Evolutionary conservation across 2,888 invertebrate genomes (phyloP).

Genomic region (Hedya salicella): DNA sequence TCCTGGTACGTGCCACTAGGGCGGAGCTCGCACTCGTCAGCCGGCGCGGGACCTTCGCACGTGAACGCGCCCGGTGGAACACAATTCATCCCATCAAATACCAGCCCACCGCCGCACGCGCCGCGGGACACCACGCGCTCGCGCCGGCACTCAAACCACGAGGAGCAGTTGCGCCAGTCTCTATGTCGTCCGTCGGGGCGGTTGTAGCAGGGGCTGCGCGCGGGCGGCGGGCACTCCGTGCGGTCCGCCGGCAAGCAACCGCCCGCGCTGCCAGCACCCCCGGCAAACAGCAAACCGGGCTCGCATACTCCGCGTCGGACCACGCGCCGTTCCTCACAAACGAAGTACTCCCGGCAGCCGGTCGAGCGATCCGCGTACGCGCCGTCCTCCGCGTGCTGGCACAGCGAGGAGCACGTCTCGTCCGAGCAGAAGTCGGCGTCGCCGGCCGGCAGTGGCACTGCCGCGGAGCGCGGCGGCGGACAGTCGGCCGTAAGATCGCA

Average conservation of each 20-base stretch:
- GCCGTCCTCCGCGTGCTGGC: conserved; percentile 80
- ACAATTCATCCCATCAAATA: conserved; percentile 82
- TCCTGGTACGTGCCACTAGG: conserved; percentile 85
- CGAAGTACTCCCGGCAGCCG: conserved; percentile 85
- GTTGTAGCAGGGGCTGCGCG: conserved; percentile 76
- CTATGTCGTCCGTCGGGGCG: conserved; percentile 75
- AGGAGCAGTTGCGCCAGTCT: conserved; percentile 77
- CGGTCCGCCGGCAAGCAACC: conserved; percentile 77
- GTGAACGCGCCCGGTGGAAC: conserved; percentile 66
- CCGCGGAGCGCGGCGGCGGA: conserved; percentile 72
- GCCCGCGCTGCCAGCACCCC: conserved; percentile 80
- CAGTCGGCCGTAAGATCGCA: conserved; percentile 62
- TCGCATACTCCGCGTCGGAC: conserved; percentile 84
- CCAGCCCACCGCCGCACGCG: conserved; percentile 73
- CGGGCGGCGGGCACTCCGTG: conserved; percentile 77
- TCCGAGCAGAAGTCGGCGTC: conserved; percentile 81
- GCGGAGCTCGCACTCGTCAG: conserved; percentile 74
- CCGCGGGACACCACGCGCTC: conserved; percentile 76
- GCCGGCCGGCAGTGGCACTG: conserved; percentile 79
- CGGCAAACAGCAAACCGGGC: conserved; percentile 79
- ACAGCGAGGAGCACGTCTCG: conserved; percentile 78
- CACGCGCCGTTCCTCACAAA: conserved; percentile 81
- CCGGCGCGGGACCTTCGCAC: conserved; percentile 77
- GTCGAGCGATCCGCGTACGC: conserved; percentile 84
- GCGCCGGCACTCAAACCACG: conserved; percentile 80